Evolutionary conservation across 2,797 vertebrate genomes (phyloP).

Genomic region (Macropus fuliginosus): DNA sequence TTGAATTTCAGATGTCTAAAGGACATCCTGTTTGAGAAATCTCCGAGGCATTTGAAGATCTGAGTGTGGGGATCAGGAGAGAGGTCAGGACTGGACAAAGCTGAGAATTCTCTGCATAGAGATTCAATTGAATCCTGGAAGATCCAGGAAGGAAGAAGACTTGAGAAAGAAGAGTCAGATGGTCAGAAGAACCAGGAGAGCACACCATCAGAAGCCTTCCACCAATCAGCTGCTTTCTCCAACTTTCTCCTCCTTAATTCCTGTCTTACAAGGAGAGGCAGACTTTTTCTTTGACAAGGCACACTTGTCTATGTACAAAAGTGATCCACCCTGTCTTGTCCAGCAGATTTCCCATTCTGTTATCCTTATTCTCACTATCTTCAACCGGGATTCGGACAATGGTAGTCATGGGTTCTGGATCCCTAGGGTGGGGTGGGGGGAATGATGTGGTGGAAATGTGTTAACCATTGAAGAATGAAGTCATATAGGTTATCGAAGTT

Average conservation of each 20-base stretch:
- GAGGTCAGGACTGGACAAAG: neutral
- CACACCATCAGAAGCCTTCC: neutral
- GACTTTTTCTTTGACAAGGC: neutral
- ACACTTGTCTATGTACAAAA: neutral
- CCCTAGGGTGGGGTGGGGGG: neutral
- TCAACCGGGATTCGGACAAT: neutral
- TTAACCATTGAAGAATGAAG: neutral
- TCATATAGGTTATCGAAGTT: neutral
- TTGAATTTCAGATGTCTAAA: neutral
- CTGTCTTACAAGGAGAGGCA: neutral
- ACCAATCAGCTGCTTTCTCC: neutral
- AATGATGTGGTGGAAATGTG: neutral
- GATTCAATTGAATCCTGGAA: neutral
- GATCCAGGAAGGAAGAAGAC: neutral
- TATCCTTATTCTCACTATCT: neutral
- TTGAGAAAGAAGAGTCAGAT: neutral
- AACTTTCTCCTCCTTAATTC: neutral
- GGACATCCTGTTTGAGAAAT: neutral
- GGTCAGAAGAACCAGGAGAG: neutral
- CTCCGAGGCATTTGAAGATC: neutral
- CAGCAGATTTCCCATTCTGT: neutral
- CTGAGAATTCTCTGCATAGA: neutral
- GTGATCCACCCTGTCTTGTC: neutral
- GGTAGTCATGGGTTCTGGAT: neutral
- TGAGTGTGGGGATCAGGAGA: neutral